Conservation (phyloP, 1,140 invertebrate species). For the Orius insidiosus region DNA sequence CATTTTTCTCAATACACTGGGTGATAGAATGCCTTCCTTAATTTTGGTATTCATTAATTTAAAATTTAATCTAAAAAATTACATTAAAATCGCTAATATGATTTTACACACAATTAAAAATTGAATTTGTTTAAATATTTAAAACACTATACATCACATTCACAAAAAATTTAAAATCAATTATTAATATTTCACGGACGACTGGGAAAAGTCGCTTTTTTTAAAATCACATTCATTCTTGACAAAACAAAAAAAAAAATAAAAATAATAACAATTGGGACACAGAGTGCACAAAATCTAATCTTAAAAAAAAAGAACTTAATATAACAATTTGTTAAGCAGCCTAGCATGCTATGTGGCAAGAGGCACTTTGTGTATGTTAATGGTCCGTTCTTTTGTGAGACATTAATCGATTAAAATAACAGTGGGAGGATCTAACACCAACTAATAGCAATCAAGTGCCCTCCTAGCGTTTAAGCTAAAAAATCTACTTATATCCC, state of each 20-base stretch:
- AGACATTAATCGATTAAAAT: background rate
- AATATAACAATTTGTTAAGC: constrained; percentile 14
- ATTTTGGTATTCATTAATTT: no score
- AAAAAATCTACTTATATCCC: constrained; percentile 11
- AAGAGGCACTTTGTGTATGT: constrained; percentile 18
- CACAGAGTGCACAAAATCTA: constrained; percentile 14
- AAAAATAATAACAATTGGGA: constrained; percentile 1
- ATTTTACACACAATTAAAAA: constrained; percentile 17
- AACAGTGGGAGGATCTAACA: constrained; percentile 10
- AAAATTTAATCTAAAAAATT: constrained; percentile 2
- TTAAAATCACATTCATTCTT: constrained; percentile 15
- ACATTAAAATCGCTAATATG: constrained; percentile 12
- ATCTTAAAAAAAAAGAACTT: constrained; percentile 7
- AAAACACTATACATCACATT: constrained; percentile 20
- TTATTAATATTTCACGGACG: constrained; percentile 8
- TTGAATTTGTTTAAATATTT: constrained; percentile 10
- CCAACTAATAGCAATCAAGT: constrained; percentile 15
- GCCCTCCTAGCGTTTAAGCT: constrained; percentile 13
- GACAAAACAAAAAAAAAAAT: constrained; percentile 13
- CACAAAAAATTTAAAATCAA: constrained; percentile 14
- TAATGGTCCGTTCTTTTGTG: constrained; percentile 18
- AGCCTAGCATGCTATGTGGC: constrained; percentile 18
- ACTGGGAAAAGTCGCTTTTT: constrained; percentile 9
- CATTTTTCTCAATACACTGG: constrained; percentile 14
- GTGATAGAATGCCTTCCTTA: constrained; percentile 4